phyloP scores from a whole-genome alignment of 2,113 vertebrate species.

The Cyphomyrus plagiostoma region DNA sequence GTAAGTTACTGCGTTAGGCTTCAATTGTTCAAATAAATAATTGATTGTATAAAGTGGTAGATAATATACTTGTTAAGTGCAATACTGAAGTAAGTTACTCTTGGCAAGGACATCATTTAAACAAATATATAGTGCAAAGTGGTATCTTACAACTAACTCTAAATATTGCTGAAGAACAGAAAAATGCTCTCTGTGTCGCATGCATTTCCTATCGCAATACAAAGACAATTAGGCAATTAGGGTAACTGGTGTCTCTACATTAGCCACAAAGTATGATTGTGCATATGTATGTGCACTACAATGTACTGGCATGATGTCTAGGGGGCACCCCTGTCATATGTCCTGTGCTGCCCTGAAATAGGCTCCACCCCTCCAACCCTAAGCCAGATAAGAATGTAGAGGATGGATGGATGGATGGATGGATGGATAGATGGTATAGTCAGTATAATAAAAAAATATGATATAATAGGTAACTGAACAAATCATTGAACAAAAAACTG shows the following conservation, averaged over 20 bases:
- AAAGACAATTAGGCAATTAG: background rate
- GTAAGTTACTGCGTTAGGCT: background rate
- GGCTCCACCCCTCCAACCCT: background rate
- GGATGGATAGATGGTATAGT: background rate
- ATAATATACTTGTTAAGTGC: background rate
- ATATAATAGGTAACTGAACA: background rate
- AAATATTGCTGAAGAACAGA: background rate
- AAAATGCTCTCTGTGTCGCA: background rate
- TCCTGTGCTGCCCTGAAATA: background rate
- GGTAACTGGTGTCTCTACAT: background rate
- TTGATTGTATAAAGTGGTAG: background rate
- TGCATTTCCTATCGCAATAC: background rate
- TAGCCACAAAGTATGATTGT: background rate
- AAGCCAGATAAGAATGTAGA: background rate
- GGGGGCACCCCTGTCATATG: background rate
- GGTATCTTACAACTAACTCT: background rate
- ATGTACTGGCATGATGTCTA: background rate
- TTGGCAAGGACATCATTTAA: background rate
- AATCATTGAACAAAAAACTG: background rate
- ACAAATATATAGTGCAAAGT: background rate
- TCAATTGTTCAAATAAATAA: background rate
- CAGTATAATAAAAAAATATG: background rate
- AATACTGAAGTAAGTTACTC: background rate
- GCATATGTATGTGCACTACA: background rate
- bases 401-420: background rate